Evolutionary conservation across 2,888 invertebrate genomes (phyloP).

Genomic region (Plutella xylostella): DNA sequence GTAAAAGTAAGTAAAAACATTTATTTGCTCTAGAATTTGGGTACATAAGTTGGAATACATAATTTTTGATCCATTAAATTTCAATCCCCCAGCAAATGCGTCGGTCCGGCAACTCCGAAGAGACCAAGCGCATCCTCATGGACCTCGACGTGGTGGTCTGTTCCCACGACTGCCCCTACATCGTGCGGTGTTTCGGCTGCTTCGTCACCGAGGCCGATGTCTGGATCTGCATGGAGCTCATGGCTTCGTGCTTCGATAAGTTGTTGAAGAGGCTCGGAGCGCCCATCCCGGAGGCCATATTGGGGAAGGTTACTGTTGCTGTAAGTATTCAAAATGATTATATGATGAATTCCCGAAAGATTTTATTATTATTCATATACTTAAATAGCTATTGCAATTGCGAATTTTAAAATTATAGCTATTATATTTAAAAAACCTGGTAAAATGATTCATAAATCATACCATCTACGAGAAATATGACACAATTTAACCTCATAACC

Average conservation of each 20-base stretch:
- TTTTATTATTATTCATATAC: too few relatives aligned
- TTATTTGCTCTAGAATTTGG: too few relatives aligned
- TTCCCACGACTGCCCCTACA: conserved; percentile 96
- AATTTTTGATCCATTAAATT: background rate
- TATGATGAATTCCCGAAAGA: too few relatives aligned
- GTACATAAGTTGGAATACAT: background rate
- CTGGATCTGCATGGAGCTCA: conserved; percentile 99
- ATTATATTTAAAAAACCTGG: too few relatives aligned
- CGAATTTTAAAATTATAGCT: too few relatives aligned
- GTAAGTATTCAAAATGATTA: conserved; percentile 67
- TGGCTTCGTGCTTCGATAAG: conserved; percentile 99
- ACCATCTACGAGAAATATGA: too few relatives aligned
- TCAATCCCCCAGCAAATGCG: conserved; percentile 89
- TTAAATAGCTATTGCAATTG: too few relatives aligned
- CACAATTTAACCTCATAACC: too few relatives aligned
- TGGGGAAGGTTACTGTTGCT: conserved; percentile 97
- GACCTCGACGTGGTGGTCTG: conserved; percentile 98
- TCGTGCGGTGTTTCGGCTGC: conserved; percentile 97
- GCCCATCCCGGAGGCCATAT: conserved; percentile 95
- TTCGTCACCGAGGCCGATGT: conserved; percentile 98
- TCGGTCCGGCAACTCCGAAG: conserved; percentile 95
- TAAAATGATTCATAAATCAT: too few relatives aligned
- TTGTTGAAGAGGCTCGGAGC: conserved; percentile 85
- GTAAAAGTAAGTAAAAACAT: too few relatives aligned
- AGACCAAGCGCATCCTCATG: conserved; percentile 98